Evolutionary conservation across 2,888 invertebrate species (phyloP).

Genomic region (Panopea generosa): DNA sequence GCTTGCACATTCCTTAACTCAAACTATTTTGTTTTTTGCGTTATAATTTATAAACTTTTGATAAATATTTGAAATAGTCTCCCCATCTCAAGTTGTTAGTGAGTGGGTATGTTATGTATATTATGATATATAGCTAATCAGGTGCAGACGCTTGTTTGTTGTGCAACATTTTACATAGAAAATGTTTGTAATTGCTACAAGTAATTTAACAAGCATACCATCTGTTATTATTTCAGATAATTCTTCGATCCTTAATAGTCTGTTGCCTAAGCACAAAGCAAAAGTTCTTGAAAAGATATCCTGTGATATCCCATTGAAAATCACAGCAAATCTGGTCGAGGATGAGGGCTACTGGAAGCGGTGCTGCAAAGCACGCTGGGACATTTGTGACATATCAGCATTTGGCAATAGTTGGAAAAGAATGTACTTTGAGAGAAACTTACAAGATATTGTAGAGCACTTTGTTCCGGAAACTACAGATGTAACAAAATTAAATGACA

Average conservation of each 20-base stretch:
- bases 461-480: conserved; percentile 84
- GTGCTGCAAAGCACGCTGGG: conserved; percentile 84
- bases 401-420: conserved; percentile 84
- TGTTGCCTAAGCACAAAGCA: conserved; percentile 81
- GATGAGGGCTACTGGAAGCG: conserved; percentile 85
- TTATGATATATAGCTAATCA: no score
- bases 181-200: no score
- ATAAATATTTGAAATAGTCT: no score
- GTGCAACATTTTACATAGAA: no score
- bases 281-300: conserved; percentile 83
- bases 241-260: conserved; percentile 79
- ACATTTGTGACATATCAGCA: conserved; percentile 83
- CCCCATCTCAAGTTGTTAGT: no score
- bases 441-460: conserved; percentile 84
- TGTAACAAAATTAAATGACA: conserved; percentile 78
- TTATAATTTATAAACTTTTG: no score
- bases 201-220: no score
- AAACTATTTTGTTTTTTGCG: no score
- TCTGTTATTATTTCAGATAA: conserved; percentile 80
- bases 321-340: conserved; percentile 84
- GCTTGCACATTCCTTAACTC: no score
- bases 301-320: conserved; percentile 82
- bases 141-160: no score
- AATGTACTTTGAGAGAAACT: conserved; percentile 85
- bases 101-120: no score